A percentile compares a stretch with the other conserved stretches of the same genome.
Evolutionary conservation across 2,888 invertebrate genomes (phyloP).

Genomic region (Escarpia spicata): DNA sequence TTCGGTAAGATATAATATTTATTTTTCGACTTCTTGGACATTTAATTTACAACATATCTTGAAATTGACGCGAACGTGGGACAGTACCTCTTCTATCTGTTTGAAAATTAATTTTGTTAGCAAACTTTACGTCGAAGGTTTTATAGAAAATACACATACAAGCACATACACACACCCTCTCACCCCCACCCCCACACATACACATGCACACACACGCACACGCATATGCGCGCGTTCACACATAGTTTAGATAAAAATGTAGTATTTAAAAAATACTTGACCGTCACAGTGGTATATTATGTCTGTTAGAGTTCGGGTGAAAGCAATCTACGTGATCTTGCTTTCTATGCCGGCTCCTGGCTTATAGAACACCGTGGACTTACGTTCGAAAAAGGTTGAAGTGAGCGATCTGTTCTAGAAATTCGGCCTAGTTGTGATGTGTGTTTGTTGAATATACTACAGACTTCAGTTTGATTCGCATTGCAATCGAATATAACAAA

Average conservation of each 20-base stretch:
- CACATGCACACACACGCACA: no score
- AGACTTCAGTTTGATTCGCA: no score
- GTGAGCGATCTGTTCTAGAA: constrained; percentile 45
- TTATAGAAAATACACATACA: no score
- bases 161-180: no score
- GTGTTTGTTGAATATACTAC: neutral
- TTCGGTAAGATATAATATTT: neutral
- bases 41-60: neutral
- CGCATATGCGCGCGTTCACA: no score
- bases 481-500: no score
- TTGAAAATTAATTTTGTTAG: neutral
- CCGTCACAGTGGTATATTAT: neutral
- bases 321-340: constrained; percentile 56
- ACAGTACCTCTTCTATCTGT: neutral
- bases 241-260: no score
- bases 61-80: neutral
- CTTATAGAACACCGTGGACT: constrained; percentile 67
- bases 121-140: no score
- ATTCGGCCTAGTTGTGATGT: neutral
- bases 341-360: constrained; percentile 69
- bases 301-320: constrained; percentile 27
- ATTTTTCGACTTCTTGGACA: neutral
- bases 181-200: no score
- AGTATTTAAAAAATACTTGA: neutral
- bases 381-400: constrained; percentile 49